Percentiles rank a stretch among this genome's conserved stretches.
phyloP scores from a whole-genome alignment of 1,140 invertebrate species.

The Lasioglossum albipes region DNA sequence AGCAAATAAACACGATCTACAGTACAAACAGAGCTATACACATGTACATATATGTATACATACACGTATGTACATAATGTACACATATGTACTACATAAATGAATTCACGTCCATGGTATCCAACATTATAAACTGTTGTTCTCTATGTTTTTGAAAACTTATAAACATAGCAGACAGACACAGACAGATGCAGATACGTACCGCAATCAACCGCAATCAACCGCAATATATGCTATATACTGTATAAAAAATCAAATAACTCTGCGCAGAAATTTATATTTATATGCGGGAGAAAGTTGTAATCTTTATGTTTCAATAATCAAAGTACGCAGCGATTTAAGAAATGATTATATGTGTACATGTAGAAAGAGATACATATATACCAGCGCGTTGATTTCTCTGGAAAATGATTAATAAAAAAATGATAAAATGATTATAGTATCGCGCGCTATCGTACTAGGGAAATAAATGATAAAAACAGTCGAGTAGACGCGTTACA shows the following conservation, averaged over 20 bases:
- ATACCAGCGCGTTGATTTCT: neutral
- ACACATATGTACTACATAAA: too few relatives aligned
- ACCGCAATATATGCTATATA: too few relatives aligned
- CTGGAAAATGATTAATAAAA: neutral
- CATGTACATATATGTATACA: too few relatives aligned
- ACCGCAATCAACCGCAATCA: too few relatives aligned
- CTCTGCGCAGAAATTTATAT: neutral
- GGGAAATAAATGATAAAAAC: neutral
- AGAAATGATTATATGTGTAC: neutral
- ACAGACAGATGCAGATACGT: too few relatives aligned
- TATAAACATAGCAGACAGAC: too few relatives aligned
- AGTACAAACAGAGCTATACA: neutral
- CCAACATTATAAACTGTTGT: slow-evolving; percentile 11
- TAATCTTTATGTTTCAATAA: neutral
- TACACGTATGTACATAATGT: too few relatives aligned
- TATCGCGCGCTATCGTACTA: neutral
- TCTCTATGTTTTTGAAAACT: neutral
- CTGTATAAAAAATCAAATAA: neutral
- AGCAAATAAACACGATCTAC: slow-evolving; percentile 1
- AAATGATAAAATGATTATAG: neutral
- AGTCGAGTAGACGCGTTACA: neutral
- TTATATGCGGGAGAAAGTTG: neutral
- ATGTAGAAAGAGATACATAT: too few relatives aligned
- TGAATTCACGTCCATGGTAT: neutral
- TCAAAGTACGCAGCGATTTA: neutral